Base-by-base conservation (phyloP, 2,113 vertebrate genomes). In the Numenius arquata region DNA sequence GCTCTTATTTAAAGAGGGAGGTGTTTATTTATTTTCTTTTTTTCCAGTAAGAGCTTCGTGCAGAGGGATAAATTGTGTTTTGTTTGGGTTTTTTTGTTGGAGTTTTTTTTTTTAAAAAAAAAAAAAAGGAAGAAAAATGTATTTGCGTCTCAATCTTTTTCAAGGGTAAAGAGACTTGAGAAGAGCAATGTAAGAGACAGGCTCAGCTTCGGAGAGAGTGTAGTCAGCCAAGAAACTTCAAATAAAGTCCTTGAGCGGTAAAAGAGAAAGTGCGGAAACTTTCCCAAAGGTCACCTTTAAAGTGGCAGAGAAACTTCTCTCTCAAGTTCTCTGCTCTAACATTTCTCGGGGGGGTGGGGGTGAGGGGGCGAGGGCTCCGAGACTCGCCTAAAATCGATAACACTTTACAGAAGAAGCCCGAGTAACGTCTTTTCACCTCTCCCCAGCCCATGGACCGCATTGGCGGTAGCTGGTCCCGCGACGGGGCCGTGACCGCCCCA, bases 211-310 rank as follows among this genome's bases (percentile, higher is more conserved):
- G 59, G n/a, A 75, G 72, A 43, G 66, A 74, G 47, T 4, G 48
- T 23, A 81, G 76, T 5, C 27, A 84, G 68, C 40, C 73, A 32
- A 77, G 68, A 25, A 93, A 90, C 90, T 94, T 93, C 90, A 71
- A 75, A 93, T 72, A 34, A 88, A 94, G 72, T 84, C 86, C 59
- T 75, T 75, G 85, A 81, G 70, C 15, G 6, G 40, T 52, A 55
- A 92, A 96, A 96, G 70, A 66, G 71, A 84, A 95, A 94, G 70
- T 85, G 84, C 4, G 11, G 80, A 95, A 97, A 97, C 80, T 95
- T 96, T 71, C 40, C 56, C 84, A 85, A 67, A 95, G 95, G 93
- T 93, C 92, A 93, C 85, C 83, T 93, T 65, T 45, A 72, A 59
- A 93, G 72, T 16, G 59, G 68, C 56, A 76, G 63, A 63, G 70